Base-by-base conservation (phyloP, 2,113 vertebrate genomes). In the Chunga burmeisteri region DNA sequence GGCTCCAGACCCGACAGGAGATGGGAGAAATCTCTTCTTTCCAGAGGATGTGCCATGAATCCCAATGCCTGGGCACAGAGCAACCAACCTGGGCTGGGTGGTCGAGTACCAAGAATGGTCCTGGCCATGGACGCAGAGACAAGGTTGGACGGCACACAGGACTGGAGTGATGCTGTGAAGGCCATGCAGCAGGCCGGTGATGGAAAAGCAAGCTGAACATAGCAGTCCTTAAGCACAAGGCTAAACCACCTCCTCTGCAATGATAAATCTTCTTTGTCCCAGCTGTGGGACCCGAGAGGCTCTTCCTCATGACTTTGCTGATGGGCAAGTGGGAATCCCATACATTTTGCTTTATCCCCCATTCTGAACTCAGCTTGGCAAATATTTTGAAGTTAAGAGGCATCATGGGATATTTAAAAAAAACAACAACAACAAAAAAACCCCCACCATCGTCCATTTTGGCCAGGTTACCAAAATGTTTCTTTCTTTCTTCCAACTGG, bases 1-100 rank as follows among this genome's bases (percentile, higher is more conserved):
- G 3, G 1, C 47, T 65, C 17, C 23, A 21, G 59, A 44, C 6
- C n/a, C 0, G 0, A 2, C 1, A 9, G 71, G 67, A 68, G n/a
- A 29, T 1, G 4, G 55, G 20, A 75, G 13, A 52, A 50, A n/a
- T 10, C 56, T 34, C 73, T 66, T 30, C 2, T 6, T 58, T 50
- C 25, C 7, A 2, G 3, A 11, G 42, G 40, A 29, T 7, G n/a
- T 21, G 47, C 26, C 0, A 0, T 8, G 40, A 61, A 88, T 66
- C 42, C 74, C 22, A 44, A 4, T 0, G 6, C 26, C 44, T 0
- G 0, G 40, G 19, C 16, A 16, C 0, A 0, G 71, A 63, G 61
- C n/a, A 65, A 65, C 29, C 36, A 13, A 0, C 10, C 40, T 29
- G 42, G 34, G 6, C 74, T 40, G 59, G 20, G 34, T 14, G 32